Base-by-base conservation (phyloP, 2,113 vertebrate species). In the Cephalopterus ornatus region DNA sequence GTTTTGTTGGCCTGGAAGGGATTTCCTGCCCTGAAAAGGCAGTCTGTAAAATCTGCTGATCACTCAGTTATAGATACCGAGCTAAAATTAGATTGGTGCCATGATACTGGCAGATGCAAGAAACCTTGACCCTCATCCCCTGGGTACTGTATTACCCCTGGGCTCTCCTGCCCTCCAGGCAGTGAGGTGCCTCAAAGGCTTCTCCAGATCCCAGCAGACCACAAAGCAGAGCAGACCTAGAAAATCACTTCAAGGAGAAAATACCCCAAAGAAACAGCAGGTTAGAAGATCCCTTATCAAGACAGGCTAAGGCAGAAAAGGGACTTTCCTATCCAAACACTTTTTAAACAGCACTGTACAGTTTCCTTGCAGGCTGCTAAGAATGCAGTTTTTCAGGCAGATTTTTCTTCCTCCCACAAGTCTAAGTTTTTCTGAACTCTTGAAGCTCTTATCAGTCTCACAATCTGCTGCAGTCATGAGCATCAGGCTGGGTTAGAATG, bases 391-490 rank as follows among this genome's bases (percentile, higher is more conserved):
- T 95, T 94, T 92, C 88, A 72, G 76, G 80, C 73, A 79, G 84
- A 89, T 66, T 92, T 92, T 90, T 96, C 75, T 50, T 89, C 92
- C 92, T 96, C 94, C 81, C 70, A 95, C 90, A 81, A 92, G 85
- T 22, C n/a, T 55, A 68, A 49, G 32, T 59, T 92, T 41, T 75
- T 92, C 79, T 82, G 84, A 93, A 81, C 18, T 52, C 8, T 0
- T 0, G 3, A 52, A 72, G 92, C 66, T 42, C 37, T 59, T 96
- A 96, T 96, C 92, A 0, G 41, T 15, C 66, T 75, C 53, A 14
- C 5, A 5, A 96, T 94, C 96, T 96, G 93, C 91, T 72, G 93
- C 92, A 91, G 80, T 91, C 83, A 81, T 72, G 85, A 96, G 86
- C 23, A 1, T 53, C 76, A 33, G 95, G 53, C 85, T 90, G 16